Conservation (phyloP, 1,140 invertebrate species). For the Lanistes nyassanus region DNA sequence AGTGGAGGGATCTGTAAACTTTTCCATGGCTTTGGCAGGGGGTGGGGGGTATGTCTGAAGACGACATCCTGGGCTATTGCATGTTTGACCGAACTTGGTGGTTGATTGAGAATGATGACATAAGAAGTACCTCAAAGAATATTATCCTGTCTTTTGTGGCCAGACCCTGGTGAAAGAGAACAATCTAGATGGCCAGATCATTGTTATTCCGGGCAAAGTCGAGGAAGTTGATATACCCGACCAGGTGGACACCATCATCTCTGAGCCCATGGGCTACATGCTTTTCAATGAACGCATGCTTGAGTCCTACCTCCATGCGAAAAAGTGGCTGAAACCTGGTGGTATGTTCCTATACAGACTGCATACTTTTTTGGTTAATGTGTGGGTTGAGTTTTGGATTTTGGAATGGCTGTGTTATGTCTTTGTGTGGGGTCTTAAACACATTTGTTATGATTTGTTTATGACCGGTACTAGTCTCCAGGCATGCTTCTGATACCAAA, state of each 20-base stretch:
- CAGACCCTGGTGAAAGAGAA: constrained; percentile 89
- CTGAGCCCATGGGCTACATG: constrained; percentile 99
- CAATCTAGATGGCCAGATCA: constrained; percentile 75
- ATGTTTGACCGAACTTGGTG: too few species aligned
- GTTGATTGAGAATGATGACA: neutral
- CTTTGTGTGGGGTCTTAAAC: neutral
- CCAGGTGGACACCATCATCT: constrained; percentile 96
- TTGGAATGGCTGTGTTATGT: neutral
- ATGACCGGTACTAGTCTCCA: too few species aligned
- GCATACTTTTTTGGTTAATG: too few species aligned
- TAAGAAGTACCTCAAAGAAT: too few species aligned
- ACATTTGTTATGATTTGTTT: neutral
- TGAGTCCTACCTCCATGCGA: constrained; percentile 98
- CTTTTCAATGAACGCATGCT: constrained; percentile 99
- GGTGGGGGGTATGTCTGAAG: too few species aligned
- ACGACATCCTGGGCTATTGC: too few species aligned
- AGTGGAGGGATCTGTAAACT: too few species aligned
- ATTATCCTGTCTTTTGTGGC: neutral
- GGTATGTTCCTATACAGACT: too few species aligned
- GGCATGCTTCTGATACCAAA: too few species aligned
- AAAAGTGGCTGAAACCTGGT: constrained; percentile 96
- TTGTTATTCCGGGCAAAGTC: constrained; percentile 97
- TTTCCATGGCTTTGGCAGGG: too few species aligned
- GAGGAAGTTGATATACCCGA: constrained; percentile 97
- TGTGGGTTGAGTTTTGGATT: too few species aligned